Evolutionary conservation across 1,140 invertebrate species (phyloP).

Genomic region (Dendroctonus ponderosae): DNA sequence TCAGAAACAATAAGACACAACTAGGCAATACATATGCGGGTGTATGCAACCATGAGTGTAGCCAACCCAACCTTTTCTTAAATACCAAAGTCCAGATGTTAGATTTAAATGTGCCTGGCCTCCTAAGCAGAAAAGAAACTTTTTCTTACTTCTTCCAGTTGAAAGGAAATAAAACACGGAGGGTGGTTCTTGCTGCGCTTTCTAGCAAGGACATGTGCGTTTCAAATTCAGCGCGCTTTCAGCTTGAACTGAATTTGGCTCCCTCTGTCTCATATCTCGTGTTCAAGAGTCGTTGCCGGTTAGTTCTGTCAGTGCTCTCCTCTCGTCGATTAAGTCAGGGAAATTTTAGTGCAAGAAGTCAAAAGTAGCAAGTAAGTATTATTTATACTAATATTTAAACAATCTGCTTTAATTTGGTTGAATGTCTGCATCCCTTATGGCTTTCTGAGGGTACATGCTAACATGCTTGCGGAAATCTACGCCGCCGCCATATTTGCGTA

Average conservation of each 20-base stretch:
- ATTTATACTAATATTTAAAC: slow-evolving; percentile 11
- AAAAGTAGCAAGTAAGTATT: slow-evolving; percentile 24
- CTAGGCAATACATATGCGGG: too few relatives aligned
- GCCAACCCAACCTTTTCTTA: too few relatives aligned
- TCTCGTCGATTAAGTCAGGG: neutral
- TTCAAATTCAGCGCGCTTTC: slow-evolving; percentile 15
- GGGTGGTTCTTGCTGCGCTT: neutral
- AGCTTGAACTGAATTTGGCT: slow-evolving; percentile 5
- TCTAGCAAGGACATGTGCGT: slow-evolving; percentile 11
- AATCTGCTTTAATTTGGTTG: neutral
- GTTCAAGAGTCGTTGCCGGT: slow-evolving; percentile 24
- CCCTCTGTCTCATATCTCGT: slow-evolving; percentile 18
- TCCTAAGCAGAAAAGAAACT: neutral
- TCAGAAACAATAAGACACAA: too few relatives aligned
- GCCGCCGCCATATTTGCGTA: slow-evolving; percentile 33
- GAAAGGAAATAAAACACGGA: slow-evolving; percentile 1
- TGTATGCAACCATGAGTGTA: too few relatives aligned
- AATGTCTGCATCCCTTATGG: too few relatives aligned
- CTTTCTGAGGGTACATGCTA: neutral
- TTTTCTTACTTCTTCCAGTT: neutral
- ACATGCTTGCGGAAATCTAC: slow-evolving; percentile 4
- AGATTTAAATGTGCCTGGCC: too few relatives aligned
- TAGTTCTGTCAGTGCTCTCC: slow-evolving; percentile 19
- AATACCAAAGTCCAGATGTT: too few relatives aligned
- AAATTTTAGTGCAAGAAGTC: slow-evolving; percentile 10